These are phyloP conservation scores for Decapterus maruadsi DNA, from an alignment of 2,797 vertebrate genomes.

Conservation along the genomic window DNA sequence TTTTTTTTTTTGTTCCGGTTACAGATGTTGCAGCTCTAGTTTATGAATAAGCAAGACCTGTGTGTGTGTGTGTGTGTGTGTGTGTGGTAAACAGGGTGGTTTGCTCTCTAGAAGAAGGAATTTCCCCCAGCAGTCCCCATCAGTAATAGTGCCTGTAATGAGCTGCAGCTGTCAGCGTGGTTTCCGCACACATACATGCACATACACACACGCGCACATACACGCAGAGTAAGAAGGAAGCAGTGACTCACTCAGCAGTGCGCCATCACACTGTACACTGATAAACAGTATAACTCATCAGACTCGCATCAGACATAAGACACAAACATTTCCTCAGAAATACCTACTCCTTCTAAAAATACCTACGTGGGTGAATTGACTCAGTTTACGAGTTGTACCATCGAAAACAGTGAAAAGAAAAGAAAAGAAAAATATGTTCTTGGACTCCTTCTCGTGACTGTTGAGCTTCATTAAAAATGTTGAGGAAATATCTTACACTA, in stretches of 20 bases:
- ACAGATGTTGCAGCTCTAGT: conserved; percentile 88
- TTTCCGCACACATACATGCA: conserved; percentile 67
- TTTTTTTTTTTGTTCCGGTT: conserved; percentile 60
- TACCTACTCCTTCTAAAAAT: conserved; percentile 60
- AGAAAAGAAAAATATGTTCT: neutral
- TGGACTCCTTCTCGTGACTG: neutral
- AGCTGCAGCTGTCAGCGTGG: conserved; percentile 94
- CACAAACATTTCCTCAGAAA: conserved; percentile 69
- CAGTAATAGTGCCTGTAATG: conserved; percentile 93
- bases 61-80: conserved; percentile 42
- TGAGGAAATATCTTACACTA: neutral
- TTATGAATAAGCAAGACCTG: conserved; percentile 86
- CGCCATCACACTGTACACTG: conserved; percentile 75
- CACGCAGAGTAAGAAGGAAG: conserved; percentile 70
- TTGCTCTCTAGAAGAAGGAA: conserved; percentile 88
- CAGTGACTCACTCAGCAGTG: conserved; percentile 81
- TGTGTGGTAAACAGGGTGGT: conserved; percentile 86
- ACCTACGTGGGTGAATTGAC: conserved; percentile 41
- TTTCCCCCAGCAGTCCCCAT: conserved; percentile 89
- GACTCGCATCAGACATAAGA: conserved; percentile 68
- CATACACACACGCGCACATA: conserved; percentile 46
- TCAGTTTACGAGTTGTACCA: conserved; percentile 12
- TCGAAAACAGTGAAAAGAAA: conserved; percentile 2
- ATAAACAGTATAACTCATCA: conserved; percentile 80
- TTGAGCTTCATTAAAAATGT: neutral